Conservation (phyloP, 2,888 invertebrate genomes). For the Galeopsomyia nigrocyanea region DNA sequence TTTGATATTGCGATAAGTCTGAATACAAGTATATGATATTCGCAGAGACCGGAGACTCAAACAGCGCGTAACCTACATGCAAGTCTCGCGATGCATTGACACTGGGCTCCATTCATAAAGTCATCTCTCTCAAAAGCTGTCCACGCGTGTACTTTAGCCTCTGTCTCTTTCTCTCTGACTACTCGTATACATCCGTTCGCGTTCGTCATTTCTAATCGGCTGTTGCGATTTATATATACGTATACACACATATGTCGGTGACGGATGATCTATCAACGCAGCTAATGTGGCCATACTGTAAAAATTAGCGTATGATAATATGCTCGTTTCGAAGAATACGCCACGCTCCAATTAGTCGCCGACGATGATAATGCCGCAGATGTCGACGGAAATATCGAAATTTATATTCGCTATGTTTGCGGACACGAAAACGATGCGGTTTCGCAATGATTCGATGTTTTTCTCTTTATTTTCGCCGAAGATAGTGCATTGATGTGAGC, state of each 20-base stretch:
- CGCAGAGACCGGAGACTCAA: conserved; percentile 59
- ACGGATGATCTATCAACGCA: too few relatives aligned
- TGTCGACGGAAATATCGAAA: conserved; percentile 7
- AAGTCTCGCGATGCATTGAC: conserved; percentile 60
- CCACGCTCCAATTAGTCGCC: conserved; percentile 14
- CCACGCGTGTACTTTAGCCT: conserved; percentile 36
- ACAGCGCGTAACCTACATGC: conserved; percentile 64
- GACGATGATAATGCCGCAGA: conserved; percentile 13
- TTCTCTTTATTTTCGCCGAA: not conserved
- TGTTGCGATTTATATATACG: too few relatives aligned
- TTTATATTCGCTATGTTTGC: too few relatives aligned
- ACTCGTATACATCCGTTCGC: too few relatives aligned
- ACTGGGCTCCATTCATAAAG: conserved; percentile 64
- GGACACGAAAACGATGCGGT: too few relatives aligned
- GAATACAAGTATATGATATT: conserved; percentile 36
- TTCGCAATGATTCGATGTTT: not conserved
- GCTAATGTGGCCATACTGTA: too few relatives aligned
- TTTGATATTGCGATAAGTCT: conserved; percentile 2
- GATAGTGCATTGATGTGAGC: not conserved
- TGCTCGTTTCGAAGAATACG: too few relatives aligned
- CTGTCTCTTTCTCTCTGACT: too few relatives aligned
- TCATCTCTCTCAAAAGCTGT: conserved; percentile 35
- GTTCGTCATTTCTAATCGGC: too few relatives aligned
- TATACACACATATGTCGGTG: too few relatives aligned
- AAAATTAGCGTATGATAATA: too few relatives aligned